Base-by-base conservation (phyloP, 1,140 invertebrate genomes). In the Steinernema khuongi region DNA sequence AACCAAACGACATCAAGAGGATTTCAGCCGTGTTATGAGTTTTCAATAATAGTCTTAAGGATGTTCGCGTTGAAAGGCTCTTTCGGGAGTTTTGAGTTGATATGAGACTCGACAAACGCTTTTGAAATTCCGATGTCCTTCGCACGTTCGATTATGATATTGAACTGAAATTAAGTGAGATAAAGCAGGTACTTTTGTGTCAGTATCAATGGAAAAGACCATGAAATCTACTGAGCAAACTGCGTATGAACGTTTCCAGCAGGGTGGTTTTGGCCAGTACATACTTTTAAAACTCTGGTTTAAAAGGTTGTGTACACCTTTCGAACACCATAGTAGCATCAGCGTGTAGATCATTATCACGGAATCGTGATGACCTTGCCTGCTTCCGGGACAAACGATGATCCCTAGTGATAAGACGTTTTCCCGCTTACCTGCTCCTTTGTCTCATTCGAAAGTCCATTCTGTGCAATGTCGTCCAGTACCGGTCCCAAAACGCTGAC, bases 141-240 rank as follows among this genome's bases (percentile, higher is more conserved):
- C 26, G 50, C 50, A 22, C 22, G 50, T 11, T 60, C 50, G 50
- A 60, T 60, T 26, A 60, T 14, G 4, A n/a, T 60, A 22, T 60
- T 60, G 50, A 60, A 60, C 50, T 60, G 50, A 60, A 60, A 60
- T 7, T n/a, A 26, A 14, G 50, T 41, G 36, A 41, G n/a, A n/a
- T n/a, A n/a, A n/a, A n/a, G n/a, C n/a, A n/a, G n/a, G n/a, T n/a
- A n/a, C n/a, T n/a, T n/a, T n/a, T n/a, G n/a, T n/a, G n/a, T n/a
- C n/a, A n/a, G n/a, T n/a, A n/a, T n/a, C n/a, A n/a, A n/a, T n/a
- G n/a, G n/a, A n/a, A n/a, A n/a, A n/a, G n/a, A n/a, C n/a, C n/a
- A n/a, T n/a, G n/a, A n/a, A n/a, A n/a, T n/a, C n/a, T n/a, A n/a
- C n/a, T n/a, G n/a, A n/a, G n/a, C n/a, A n/a, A n/a, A n/a, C n/a